A percentile compares a stretch with the other conserved stretches of the same genome.
phyloP scores from a whole-genome alignment of 2,888 invertebrate species.

The Campoplex capitator region DNA sequence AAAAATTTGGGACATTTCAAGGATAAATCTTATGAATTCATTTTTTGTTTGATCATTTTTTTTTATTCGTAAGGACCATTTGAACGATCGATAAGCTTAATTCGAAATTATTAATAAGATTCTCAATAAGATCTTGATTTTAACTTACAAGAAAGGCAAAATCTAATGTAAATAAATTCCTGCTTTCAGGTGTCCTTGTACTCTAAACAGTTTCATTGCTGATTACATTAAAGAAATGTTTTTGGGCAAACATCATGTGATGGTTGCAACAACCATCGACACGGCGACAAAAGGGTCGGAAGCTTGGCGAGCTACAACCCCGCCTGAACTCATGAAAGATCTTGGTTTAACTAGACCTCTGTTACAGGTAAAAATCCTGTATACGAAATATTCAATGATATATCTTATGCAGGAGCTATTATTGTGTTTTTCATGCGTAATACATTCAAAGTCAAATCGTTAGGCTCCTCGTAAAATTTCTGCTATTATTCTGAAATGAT shows the following conservation, averaged over 20 bases:
- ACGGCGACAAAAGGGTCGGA: constrained; percentile 90
- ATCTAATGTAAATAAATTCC: constrained; percentile 8
- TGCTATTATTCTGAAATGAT: too few species aligned
- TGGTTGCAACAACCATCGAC: constrained; percentile 89
- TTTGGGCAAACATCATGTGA: constrained; percentile 90
- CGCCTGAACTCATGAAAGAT: constrained; percentile 89
- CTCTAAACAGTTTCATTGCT: constrained; percentile 93
- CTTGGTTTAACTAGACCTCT: constrained; percentile 88
- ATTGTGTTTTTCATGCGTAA: too few species aligned
- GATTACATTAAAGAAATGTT: constrained; percentile 95
- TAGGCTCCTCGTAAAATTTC: too few species aligned
- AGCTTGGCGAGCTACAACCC: constrained; percentile 92
- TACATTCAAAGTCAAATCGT: too few species aligned
- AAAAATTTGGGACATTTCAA: constrained; percentile 15
- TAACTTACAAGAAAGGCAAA: too few species aligned
- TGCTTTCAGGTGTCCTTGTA: constrained; percentile 88
- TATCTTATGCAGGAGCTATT: not conserved
- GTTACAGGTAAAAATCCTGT: constrained; percentile 85
- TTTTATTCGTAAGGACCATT: constrained; percentile 26
- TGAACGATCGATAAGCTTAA: too few species aligned
- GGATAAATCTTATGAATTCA: too few species aligned
- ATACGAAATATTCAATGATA: too few species aligned
- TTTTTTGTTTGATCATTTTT: not conserved
- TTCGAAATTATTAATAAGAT: not conserved
- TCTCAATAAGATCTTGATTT: not conserved